These are phyloP conservation scores for Bugula neritina DNA, from an alignment of 2,888 invertebrate genomes.

Conservation along the genomic window DNA sequence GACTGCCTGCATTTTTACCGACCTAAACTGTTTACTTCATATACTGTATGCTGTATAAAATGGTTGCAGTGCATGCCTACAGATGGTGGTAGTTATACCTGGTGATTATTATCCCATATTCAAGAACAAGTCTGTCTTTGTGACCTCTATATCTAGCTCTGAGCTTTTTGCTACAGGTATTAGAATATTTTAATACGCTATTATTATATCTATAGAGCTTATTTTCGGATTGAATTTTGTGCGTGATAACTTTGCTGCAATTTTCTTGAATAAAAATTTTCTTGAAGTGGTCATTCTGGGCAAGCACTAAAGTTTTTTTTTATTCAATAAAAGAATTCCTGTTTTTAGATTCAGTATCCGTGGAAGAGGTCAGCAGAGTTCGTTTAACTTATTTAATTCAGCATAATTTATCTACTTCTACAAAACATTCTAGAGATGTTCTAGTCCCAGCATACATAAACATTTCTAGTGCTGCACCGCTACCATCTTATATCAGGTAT, in stretches of 20 bases:
- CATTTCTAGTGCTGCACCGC: not conserved
- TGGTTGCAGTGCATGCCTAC: constrained; percentile 1
- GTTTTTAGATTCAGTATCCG: not conserved
- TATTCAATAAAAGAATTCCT: not conserved
- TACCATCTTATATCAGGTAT: constrained; percentile 10
- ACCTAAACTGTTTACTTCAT: too few relatives aligned
- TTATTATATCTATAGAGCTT: too few relatives aligned
- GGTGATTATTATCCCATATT: constrained; percentile 1
- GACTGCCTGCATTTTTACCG: too few relatives aligned
- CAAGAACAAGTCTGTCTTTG: not conserved
- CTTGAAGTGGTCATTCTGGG: too few relatives aligned
- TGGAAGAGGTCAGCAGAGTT: not conserved
- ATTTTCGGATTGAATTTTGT: too few relatives aligned
- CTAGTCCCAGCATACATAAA: constrained; percentile 8
- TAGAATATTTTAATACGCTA: too few relatives aligned
- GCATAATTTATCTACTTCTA: constrained; percentile 22
- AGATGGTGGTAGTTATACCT: constrained; percentile 12
- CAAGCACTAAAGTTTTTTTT: too few relatives aligned
- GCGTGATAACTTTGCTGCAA: too few relatives aligned
- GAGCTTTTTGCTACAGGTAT: not conserved
- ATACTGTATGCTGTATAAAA: too few relatives aligned
- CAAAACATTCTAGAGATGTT: not conserved
- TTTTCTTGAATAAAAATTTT: too few relatives aligned
- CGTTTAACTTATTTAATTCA: constrained; percentile 18
- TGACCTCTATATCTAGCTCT: not conserved